Conservation (phyloP, 2,797 vertebrate genomes). For the Neomorphus geoffroyi region DNA sequence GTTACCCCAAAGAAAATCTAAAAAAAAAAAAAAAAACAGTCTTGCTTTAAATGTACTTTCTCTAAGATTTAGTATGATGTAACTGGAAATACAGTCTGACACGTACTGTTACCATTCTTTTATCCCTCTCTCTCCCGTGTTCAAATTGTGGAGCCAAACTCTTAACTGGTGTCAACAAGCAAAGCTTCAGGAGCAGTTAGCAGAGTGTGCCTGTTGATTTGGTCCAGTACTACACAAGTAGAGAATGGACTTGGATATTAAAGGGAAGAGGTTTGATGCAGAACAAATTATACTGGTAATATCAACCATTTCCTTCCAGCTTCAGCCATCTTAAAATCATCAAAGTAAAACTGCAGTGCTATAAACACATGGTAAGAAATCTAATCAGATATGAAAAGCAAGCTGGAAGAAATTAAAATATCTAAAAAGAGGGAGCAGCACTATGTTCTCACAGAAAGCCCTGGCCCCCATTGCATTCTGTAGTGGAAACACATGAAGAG, state of each 20-base stretch:
- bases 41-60: neutral
- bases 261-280: neutral
- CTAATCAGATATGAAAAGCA: neutral
- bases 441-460: neutral
- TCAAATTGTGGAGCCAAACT: neutral
- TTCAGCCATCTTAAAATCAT: neutral
- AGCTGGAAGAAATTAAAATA: neutral
- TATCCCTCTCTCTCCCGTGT: neutral
- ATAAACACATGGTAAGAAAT: neutral
- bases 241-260: neutral
- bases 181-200: neutral
- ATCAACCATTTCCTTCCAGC: neutral
- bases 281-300: conserved; percentile 8
- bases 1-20: neutral
- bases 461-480: neutral
- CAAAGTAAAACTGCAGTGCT: neutral
- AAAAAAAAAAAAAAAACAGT: neutral
- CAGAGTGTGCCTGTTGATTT: neutral
- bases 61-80: neutral
- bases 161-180: neutral
- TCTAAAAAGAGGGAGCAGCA: neutral
- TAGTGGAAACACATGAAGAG: neutral
- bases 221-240: neutral
- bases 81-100: neutral
- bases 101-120: neutral